phyloP scores from a whole-genome alignment of 2,113 vertebrate genomes.

The Lampris megalopsis region DNA sequence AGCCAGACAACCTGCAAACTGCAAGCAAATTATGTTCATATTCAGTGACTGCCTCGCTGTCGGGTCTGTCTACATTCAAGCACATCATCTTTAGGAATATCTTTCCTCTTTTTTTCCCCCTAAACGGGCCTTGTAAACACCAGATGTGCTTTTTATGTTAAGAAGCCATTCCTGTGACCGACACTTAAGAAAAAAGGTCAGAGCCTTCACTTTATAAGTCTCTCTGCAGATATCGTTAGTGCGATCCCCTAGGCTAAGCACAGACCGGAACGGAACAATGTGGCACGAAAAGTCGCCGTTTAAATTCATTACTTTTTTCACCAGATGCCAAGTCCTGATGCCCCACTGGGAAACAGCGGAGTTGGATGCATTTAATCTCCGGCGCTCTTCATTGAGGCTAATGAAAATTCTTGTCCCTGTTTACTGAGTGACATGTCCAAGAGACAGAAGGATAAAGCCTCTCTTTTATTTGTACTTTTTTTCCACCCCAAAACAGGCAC shows the following conservation, averaged over 20 bases:
- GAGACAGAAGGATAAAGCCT: background rate
- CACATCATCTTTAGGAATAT: background rate
- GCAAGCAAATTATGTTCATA: conserved; percentile 13
- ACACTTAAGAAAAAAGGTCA: conserved; percentile 13
- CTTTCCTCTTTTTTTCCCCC: background rate
- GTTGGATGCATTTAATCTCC: background rate
- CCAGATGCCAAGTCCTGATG: background rate
- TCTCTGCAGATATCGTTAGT: conserved; percentile 32
- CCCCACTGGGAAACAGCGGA: background rate
- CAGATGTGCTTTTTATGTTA: conserved; percentile 1
- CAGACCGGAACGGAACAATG: conserved; percentile 12
- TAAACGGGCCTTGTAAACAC: conserved; percentile 9
- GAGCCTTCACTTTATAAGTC: conserved; percentile 9
- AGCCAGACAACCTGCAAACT: conserved; percentile 19
- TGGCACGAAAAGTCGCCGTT: conserved; percentile 28
- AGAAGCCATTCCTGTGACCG: conserved; percentile 5
- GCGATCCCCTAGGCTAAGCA: conserved; percentile 3
- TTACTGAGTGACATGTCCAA: background rate
- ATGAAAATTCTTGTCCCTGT: too few species aligned
- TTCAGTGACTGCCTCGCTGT: conserved; percentile 12
- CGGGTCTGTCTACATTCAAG: conserved; percentile 9
- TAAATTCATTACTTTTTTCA: conserved; percentile 22
- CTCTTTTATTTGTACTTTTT: background rate
- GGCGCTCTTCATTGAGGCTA: too few species aligned
- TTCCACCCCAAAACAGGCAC: too few species aligned